Conservation (phyloP, 2,888 invertebrate species). For the Temnothorax rugatulus region DNA sequence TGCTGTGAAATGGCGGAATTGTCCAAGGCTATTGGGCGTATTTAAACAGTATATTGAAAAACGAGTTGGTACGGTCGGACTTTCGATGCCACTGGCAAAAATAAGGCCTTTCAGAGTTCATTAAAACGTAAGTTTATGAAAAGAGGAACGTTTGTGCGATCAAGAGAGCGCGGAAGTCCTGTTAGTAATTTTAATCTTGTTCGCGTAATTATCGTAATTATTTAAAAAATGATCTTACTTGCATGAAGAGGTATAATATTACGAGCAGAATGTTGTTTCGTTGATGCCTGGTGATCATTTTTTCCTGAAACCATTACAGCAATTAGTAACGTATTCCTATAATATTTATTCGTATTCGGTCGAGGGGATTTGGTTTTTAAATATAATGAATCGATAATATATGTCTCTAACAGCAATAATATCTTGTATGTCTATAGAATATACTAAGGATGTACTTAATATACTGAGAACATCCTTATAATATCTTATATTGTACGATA, state of each 20-base stretch:
- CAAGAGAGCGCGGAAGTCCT: not conserved
- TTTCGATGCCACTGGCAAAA: conserved; percentile 51
- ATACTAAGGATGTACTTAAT: no score
- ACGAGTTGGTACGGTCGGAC: conserved; percentile 14
- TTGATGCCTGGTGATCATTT: conserved; percentile 66
- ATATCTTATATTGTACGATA: no score
- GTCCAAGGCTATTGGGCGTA: not conserved
- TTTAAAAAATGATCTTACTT: conserved; percentile 58
- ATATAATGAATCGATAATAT: not conserved
- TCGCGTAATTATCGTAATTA: not conserved
- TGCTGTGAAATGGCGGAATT: conserved; percentile 26
- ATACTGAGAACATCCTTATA: no score
- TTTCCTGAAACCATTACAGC: conserved; percentile 55
- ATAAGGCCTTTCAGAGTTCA: not conserved
- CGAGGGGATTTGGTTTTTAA: not conserved
- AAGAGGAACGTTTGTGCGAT: not conserved
- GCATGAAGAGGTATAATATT: conserved; percentile 55
- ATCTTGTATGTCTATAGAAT: no score
- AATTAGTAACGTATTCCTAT: not conserved
- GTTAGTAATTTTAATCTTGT: conserved; percentile 3
- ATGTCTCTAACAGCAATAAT: no score
- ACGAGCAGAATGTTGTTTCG: conserved; percentile 41
- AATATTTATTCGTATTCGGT: not conserved
- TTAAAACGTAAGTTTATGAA: not conserved
- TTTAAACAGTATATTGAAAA: conserved; percentile 20